Evolutionary conservation across 35 echinoderm and acorn worm species (phyloP).

Genomic region (Lytechinus variegatus): DNA sequence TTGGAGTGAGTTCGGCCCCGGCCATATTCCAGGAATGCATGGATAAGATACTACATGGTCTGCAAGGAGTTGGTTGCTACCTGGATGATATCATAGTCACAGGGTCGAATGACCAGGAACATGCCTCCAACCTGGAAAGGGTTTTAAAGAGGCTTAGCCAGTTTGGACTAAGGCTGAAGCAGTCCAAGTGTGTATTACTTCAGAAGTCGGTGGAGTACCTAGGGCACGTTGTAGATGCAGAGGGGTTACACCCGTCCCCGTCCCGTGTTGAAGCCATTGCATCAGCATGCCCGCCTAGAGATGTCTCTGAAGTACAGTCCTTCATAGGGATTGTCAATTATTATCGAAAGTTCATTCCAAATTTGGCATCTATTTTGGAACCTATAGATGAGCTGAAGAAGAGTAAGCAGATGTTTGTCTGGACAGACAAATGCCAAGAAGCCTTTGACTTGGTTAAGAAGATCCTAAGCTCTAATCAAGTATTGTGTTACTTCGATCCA

Average conservation of each 20-base stretch:
- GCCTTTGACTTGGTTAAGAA: too few species aligned
- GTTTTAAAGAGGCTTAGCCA: slow-evolving; percentile 52
- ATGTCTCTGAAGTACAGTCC: too few species aligned
- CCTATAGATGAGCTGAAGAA: slow-evolving; percentile 35
- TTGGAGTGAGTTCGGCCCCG: slow-evolving; percentile 54
- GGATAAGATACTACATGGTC: slow-evolving; percentile 57
- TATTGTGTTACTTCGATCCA: too few species aligned
- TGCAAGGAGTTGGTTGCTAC: slow-evolving; percentile 48
- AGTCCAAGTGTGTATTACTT: slow-evolving; percentile 52
- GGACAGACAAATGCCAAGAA: too few species aligned
- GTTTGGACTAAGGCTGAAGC: slow-evolving; percentile 50
- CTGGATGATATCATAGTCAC: slow-evolving; percentile 73
- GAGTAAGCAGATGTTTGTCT: neutral
- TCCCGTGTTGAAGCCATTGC: too few species aligned
- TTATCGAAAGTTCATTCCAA: slow-evolving; percentile 68
- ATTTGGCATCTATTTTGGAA: slow-evolving; percentile 42
- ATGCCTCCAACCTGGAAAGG: slow-evolving; percentile 53
- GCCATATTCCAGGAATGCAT: slow-evolving; percentile 60
- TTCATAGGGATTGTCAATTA: too few species aligned
- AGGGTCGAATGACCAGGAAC: slow-evolving; percentile 48
- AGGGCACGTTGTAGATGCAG: slow-evolving; percentile 46
- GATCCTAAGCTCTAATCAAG: too few species aligned
- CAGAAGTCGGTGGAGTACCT: slow-evolving; percentile 20
- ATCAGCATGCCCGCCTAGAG: too few species aligned
- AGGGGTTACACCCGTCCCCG: too few species aligned